Evolutionary conservation across 2,113 vertebrate genomes (phyloP).

Genomic region (Corythaixoides concolor): DNA sequence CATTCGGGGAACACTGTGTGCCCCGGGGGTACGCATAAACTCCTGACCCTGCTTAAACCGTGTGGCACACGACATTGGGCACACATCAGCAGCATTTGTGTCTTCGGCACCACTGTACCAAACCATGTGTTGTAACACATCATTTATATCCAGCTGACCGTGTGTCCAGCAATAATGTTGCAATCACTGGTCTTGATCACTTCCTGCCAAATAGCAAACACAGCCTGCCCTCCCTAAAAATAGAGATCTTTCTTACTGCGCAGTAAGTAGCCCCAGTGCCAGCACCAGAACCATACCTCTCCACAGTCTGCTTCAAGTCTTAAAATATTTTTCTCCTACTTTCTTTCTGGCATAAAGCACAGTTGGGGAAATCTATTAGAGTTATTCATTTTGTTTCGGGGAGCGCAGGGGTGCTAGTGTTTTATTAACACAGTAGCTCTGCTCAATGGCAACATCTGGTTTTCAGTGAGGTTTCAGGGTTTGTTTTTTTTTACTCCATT

Average conservation of each 20-base stretch:
- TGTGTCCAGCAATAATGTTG: background rate
- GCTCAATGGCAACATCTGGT: constrained; percentile 56
- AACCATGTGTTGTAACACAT: background rate
- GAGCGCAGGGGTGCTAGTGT: background rate
- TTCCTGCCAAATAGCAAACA: constrained; percentile 24
- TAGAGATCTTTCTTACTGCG: background rate
- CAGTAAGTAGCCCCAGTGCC: background rate
- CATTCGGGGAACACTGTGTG: background rate
- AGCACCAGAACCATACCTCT: background rate
- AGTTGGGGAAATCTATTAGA: constrained; percentile 27
- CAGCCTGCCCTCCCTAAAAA: constrained; percentile 13
- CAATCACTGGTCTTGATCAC: background rate
- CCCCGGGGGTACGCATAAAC: background rate
- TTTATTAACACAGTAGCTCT: constrained; percentile 56
- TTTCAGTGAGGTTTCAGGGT: constrained; percentile 12
- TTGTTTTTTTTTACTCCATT: background rate
- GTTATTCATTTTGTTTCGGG: background rate
- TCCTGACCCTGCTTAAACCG: constrained; percentile 16
- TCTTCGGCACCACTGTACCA: background rate
- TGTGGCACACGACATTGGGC: background rate
- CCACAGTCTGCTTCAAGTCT: background rate
- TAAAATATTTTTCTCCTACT: background rate
- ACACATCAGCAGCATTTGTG: background rate
- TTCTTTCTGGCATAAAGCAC: background rate
- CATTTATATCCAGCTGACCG: background rate